These are phyloP conservation scores for Plemyria rubiginata DNA, from an alignment of 2,888 invertebrate genomes.

Conservation along the genomic window DNA sequence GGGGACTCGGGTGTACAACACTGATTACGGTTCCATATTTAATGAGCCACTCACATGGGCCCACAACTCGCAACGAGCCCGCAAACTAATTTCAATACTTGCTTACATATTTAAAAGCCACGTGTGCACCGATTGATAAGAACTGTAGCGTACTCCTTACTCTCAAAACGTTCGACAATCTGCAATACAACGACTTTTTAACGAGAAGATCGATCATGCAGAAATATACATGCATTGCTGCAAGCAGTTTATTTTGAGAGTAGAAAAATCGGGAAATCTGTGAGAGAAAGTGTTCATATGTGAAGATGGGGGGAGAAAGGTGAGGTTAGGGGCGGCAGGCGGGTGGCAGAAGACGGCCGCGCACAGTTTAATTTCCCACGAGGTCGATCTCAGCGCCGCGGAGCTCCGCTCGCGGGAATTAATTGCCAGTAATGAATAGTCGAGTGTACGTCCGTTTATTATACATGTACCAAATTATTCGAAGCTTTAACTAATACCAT, in stretches of 20 bases:
- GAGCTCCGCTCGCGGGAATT: conserved; percentile 83
- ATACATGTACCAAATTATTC: conserved; percentile 45
- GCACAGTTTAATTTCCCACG: conserved; percentile 85
- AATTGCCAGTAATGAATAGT: conserved; percentile 85
- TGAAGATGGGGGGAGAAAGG: conserved; percentile 60
- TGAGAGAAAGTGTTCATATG: conserved; percentile 80
- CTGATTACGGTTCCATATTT: conserved; percentile 82
- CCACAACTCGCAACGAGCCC: conserved; percentile 59
- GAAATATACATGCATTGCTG: conserved; percentile 35
- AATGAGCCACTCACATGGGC: conserved; percentile 76
- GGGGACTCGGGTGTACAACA: conserved; percentile 68
- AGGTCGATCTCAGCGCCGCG: conserved; percentile 84
- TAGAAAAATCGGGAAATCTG: conserved; percentile 73
- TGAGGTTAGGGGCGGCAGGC: conserved; percentile 52
- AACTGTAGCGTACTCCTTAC: conserved; percentile 21
- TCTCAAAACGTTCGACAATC: conserved; percentile 15
- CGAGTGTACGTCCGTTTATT: conserved; percentile 83
- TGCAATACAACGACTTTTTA: conserved; percentile 21
- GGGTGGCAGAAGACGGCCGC: conserved; percentile 80
- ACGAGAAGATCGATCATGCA: conserved; percentile 14
- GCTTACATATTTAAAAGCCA: conserved; percentile 62
- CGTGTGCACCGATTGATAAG: conserved; percentile 36
- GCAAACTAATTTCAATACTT: conserved; percentile 78
- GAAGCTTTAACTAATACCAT: conserved; percentile 22
- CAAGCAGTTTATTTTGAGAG: conserved; percentile 50